Evolutionary conservation across 2,113 vertebrate genomes (phyloP).

Genomic region (Ammodytes marinus): DNA sequence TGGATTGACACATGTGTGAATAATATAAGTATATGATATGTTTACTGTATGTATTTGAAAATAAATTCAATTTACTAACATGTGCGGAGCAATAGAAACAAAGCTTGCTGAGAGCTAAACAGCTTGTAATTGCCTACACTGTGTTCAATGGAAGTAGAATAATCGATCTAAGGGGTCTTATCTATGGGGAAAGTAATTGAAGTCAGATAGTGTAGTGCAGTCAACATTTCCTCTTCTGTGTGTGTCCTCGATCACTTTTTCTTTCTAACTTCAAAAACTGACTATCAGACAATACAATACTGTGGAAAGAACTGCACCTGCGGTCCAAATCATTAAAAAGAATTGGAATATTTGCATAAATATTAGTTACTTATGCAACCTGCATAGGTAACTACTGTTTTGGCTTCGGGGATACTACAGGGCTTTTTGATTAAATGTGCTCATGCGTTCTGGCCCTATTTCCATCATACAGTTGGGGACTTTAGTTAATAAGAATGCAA

Average conservation of each 20-base stretch:
- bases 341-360: conserved; percentile 31
- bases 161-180: conserved; percentile 46
- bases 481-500: conserved; percentile 55
- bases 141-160: conserved; percentile 40
- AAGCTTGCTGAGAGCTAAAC: conserved; percentile 2
- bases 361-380: conserved; percentile 44
- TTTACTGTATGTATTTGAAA: background rate
- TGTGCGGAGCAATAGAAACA: background rate
- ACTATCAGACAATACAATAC: conserved; percentile 47
- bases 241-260: background rate
- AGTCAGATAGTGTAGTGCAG: conserved; percentile 48
- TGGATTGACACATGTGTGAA: background rate
- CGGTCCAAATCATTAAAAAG: conserved; percentile 72
- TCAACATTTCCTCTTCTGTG: conserved; percentile 53
- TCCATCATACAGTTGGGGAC: conserved; percentile 60
- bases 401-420: conserved; percentile 58
- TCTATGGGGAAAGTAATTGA: conserved; percentile 56
- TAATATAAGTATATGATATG: background rate
- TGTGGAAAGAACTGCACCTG: conserved; percentile 60
- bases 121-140: conserved; percentile 11
- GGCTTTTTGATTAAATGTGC: conserved; percentile 66
- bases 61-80: background rate
- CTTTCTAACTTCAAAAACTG: conserved; percentile 58
- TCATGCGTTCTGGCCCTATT: conserved; percentile 51
- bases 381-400: conserved; percentile 71